These are phyloP conservation scores for Vespertilio murinus DNA, from an alignment of 2,797 vertebrate genomes.

Conservation along the genomic window DNA sequence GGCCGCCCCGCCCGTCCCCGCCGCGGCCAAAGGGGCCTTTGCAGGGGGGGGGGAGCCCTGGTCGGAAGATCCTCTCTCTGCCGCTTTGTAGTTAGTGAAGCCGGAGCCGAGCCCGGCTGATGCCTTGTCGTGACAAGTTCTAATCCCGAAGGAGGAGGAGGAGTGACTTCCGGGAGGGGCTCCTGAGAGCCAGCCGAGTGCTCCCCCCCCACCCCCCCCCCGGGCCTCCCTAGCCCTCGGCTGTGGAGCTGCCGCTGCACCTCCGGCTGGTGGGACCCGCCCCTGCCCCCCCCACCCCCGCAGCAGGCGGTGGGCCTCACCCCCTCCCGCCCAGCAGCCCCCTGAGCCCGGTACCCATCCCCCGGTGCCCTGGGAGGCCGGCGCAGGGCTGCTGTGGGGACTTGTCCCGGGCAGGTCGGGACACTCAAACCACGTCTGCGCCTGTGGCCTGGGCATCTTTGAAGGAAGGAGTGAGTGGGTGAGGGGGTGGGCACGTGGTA, in stretches of 20 bases:
- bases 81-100: neutral
- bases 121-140: neutral
- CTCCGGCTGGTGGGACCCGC: neutral
- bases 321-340: no score
- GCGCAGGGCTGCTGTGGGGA: neutral
- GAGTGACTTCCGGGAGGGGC: neutral
- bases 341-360: neutral
- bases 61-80: neutral
- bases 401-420: neutral
- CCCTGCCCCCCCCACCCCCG: no score
- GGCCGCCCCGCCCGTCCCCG: neutral
- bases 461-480: neutral
- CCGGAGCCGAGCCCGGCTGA: neutral
- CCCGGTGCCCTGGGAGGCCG: neutral
- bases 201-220: no score
- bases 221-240: neutral
- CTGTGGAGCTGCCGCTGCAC: neutral
- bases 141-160: neutral
- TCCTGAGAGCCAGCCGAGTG: neutral
- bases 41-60: accelerated
- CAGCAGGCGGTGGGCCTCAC: no score
- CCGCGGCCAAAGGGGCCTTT: neutral
- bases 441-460: neutral
- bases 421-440: neutral
- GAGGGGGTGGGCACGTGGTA: neutral